These are phyloP conservation scores for Plagodis dolabraria DNA, from an alignment of 2,888 invertebrate genomes.

Conservation along the genomic window DNA sequence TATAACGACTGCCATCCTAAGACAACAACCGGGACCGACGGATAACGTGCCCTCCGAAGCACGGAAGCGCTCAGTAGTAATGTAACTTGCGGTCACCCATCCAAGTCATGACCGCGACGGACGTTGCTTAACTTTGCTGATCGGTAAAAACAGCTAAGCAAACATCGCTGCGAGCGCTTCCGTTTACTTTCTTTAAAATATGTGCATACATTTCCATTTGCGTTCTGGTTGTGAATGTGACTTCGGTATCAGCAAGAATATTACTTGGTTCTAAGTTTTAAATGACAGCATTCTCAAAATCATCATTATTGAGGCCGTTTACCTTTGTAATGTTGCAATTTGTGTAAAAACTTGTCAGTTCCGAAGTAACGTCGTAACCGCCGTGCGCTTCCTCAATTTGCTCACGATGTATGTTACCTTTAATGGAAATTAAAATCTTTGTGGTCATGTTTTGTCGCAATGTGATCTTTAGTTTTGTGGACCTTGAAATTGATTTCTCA, in stretches of 20 bases:
- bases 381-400: conserved; percentile 38
- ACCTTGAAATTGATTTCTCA: conserved; percentile 58
- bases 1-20: too few species aligned
- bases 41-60: too few species aligned
- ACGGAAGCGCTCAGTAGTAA: too few species aligned
- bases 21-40: too few species aligned
- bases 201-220: not conserved
- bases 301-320: not conserved
- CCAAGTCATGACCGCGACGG: too few species aligned
- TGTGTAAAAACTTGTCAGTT: conserved; percentile 5
- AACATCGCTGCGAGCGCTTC: too few species aligned
- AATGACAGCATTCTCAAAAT: conserved; percentile 5
- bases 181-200: conserved; percentile 5
- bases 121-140: too few species aligned
- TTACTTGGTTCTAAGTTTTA: not conserved
- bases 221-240: not conserved
- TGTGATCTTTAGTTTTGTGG: conserved; percentile 30
- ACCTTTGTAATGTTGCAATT: conserved; percentile 10
- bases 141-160: too few species aligned
- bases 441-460: conserved; percentile 21
- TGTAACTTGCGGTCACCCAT: too few species aligned
- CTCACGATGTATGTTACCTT: conserved; percentile 35
- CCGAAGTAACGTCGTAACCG: conserved; percentile 3
- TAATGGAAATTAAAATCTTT: conserved; percentile 30
- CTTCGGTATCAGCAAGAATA: not conserved